These are phyloP conservation scores for Tamias sibiricus DNA, from an alignment of 2,113 vertebrate genomes.

Conservation along the genomic window DNA sequence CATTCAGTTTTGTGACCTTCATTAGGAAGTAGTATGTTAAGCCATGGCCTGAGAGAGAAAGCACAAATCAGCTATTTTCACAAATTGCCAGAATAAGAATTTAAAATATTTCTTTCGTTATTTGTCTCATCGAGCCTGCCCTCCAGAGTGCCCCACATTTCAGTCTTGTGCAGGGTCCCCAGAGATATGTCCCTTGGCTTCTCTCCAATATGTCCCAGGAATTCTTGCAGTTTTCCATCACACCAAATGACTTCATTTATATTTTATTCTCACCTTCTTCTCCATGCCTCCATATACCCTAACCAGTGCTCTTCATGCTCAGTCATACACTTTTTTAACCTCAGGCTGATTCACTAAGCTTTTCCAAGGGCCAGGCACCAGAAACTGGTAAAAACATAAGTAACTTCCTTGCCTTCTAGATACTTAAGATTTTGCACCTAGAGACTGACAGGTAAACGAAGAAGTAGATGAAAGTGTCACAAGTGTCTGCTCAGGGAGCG, in stretches of 20 bases:
- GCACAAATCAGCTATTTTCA: not conserved
- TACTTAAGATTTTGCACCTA: not conserved
- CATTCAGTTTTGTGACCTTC: not conserved
- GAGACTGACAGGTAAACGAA: not conserved
- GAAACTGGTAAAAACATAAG: no score
- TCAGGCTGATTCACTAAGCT: not conserved
- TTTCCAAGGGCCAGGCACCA: not conserved
- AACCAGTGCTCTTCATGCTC: not conserved
- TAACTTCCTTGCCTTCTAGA: not conserved
- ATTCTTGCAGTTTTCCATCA: not conserved
- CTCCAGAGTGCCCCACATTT: no score
- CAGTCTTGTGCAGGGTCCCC: not conserved
- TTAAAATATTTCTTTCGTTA: not conserved
- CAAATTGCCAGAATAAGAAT: not conserved
- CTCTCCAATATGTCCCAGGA: not conserved
- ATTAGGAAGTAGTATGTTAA: not conserved
- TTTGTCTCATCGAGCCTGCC: not conserved
- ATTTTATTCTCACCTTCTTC: not conserved
- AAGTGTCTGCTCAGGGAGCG: not conserved
- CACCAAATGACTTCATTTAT: rapidly evolving
- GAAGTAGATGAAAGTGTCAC: not conserved
- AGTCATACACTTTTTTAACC: not conserved
- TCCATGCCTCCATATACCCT: not conserved
- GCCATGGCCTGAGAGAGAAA: not conserved
- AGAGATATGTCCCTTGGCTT: not conserved